Evolutionary conservation across 1,140 invertebrate genomes (phyloP).

Genomic region (Trissolcus basalis): DNA sequence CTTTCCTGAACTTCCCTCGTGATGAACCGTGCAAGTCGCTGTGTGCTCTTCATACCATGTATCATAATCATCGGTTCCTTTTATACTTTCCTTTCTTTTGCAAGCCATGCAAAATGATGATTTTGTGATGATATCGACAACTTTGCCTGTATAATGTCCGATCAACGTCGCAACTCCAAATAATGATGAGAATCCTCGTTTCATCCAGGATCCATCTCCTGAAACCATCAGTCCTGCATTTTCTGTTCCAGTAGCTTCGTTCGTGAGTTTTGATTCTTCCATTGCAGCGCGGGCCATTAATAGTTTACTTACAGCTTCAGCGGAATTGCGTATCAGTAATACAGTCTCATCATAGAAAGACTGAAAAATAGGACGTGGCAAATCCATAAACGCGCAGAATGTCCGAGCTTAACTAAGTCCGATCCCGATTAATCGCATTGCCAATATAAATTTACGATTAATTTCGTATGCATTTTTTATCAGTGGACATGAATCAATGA

Average conservation of each 20-base stretch:
- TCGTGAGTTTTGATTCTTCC: neutral
- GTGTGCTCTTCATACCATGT: constrained; percentile 25
- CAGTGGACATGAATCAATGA: too few species aligned
- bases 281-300: constrained; percentile 1
- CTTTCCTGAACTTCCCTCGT: constrained; percentile 42
- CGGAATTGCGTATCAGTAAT: neutral
- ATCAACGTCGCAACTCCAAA: constrained; percentile 40
- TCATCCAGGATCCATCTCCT: constrained; percentile 49
- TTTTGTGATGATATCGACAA: constrained; percentile 36
- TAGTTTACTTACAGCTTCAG: neutral
- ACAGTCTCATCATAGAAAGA: neutral
- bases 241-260: neutral
- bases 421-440: too few species aligned
- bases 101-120: constrained; percentile 33
- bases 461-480: too few species aligned
- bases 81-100: constrained; percentile 16
- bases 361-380: constrained; percentile 3
- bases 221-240: constrained; percentile 8
- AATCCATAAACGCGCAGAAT: constrained; percentile 1
- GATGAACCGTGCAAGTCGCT: constrained; percentile 40
- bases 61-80: constrained; percentile 15
- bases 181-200: constrained; percentile 39
- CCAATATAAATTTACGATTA: too few species aligned
- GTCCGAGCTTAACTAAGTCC: too few species aligned
- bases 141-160: constrained; percentile 26